Conservation (phyloP, 35 echinoderm and acorn worm species). For the Stichopus chloronotus region DNA sequence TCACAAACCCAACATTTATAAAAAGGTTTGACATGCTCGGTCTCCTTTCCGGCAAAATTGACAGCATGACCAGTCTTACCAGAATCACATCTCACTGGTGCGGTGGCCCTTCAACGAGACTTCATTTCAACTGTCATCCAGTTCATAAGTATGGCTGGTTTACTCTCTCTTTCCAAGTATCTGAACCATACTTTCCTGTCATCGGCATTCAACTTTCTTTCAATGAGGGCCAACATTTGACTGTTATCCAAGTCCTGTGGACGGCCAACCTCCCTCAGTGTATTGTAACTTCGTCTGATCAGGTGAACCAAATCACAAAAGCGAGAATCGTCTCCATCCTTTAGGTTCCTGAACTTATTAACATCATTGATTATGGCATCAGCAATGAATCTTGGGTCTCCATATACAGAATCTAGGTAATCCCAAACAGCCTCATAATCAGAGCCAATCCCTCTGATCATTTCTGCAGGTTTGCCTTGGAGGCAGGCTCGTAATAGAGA, state of each 20-base stretch:
- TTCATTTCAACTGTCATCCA: slow-evolving; percentile 67
- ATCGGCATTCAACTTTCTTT: too few relatives aligned
- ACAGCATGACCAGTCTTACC: too few relatives aligned
- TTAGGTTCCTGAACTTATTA: slow-evolving; percentile 58
- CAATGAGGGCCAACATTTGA: slow-evolving; percentile 65
- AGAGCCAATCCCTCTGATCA: slow-evolving; percentile 67
- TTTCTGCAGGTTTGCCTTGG: slow-evolving; percentile 57
- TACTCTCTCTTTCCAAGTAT: too few relatives aligned
- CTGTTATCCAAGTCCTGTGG: slow-evolving; percentile 56
- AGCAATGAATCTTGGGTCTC: slow-evolving; percentile 69
- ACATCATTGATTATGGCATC: slow-evolving; percentile 69
- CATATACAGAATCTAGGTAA: slow-evolving; percentile 71
- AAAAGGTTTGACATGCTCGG: too few relatives aligned
- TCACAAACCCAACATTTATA: too few relatives aligned
- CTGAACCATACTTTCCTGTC: too few relatives aligned
- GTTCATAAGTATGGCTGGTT: slow-evolving; percentile 32
- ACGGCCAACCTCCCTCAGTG: slow-evolving; percentile 58
- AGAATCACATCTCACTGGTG: too few relatives aligned
- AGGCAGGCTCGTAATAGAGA: slow-evolving; percentile 44
- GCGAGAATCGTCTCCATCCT: slow-evolving; percentile 45
- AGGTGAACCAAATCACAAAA: slow-evolving; percentile 72
- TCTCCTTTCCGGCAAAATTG: too few relatives aligned
- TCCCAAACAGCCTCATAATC: slow-evolving; percentile 76
- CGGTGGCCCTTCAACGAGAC: slow-evolving; percentile 53
- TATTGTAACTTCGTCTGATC: slow-evolving; percentile 71